A percentile compares a stretch with the other conserved stretches of the same genome.
Evolutionary conservation across 2,797 vertebrate genomes (phyloP).

Genomic region (Syndactyla subalaris): DNA sequence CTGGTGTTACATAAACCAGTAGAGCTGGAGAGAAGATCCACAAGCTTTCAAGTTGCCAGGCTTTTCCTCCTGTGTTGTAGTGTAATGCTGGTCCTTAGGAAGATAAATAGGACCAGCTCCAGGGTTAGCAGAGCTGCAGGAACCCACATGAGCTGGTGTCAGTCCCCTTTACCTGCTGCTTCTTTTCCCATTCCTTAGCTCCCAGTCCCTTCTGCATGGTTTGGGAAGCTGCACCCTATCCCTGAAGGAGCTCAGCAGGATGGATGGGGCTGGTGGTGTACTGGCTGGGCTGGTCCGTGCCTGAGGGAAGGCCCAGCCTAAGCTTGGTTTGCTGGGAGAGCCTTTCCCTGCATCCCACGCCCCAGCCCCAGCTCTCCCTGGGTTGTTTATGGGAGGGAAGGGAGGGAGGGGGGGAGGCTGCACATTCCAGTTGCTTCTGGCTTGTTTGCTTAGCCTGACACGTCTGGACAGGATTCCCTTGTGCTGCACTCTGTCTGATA

Average conservation of each 20-base stretch:
- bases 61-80: background rate
- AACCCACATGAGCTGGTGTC: background rate
- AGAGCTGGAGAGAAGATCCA: background rate
- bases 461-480: background rate
- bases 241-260: background rate
- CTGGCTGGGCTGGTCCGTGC: background rate
- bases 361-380: background rate
- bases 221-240: background rate
- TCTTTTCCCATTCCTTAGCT: background rate
- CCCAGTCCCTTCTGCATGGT: rapidly evolving
- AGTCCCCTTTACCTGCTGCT: background rate
- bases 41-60: background rate
- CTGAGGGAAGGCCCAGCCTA: background rate
- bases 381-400: background rate
- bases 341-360: background rate
- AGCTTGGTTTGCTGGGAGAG: background rate
- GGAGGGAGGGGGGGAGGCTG: background rate
- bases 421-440: background rate
- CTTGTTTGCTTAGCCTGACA: background rate
- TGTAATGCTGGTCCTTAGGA: background rate
- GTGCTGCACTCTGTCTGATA: background rate
- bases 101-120: background rate
- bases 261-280: background rate
- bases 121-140: background rate
- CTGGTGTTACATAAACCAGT: background rate